Conservation (phyloP, 2,888 invertebrate species). For the Steromphala cineraria region DNA sequence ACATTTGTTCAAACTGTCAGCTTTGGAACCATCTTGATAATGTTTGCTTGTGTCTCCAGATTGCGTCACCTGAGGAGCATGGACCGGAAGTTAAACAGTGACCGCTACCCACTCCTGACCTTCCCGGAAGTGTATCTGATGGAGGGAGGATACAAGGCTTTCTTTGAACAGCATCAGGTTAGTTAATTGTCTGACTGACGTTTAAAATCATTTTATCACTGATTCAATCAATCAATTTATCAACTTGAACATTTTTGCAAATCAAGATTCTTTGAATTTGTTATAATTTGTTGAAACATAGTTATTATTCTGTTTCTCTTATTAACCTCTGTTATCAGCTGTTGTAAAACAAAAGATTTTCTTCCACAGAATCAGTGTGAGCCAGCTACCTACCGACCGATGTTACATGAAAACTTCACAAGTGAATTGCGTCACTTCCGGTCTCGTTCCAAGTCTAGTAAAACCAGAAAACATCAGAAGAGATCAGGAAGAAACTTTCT, state of each 20-base stretch:
- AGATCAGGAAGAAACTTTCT: too few relatives aligned
- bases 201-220: too few relatives aligned
- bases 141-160: constrained; percentile 90
- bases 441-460: neutral
- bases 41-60: constrained; percentile 74
- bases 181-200: neutral
- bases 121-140: constrained; percentile 95
- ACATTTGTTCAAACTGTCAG: too few relatives aligned
- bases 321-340: neutral
- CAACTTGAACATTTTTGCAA: too few relatives aligned
- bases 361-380: neutral
- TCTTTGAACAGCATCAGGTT: constrained; percentile 81
- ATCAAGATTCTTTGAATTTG: too few relatives aligned
- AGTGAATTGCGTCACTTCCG: neutral
- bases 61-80: constrained; percentile 87
- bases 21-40: too few relatives aligned
- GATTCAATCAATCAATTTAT: neutral
- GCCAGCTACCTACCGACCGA: neutral
- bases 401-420: neutral
- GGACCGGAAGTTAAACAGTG: constrained; percentile 87
- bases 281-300: too few relatives aligned
- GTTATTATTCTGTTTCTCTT: too few relatives aligned
- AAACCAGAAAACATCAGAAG: neutral
- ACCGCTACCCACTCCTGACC: constrained; percentile 87
- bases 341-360: neutral